phyloP scores from a whole-genome alignment of 2,888 invertebrate species.

The Apotomis capreana region DNA sequence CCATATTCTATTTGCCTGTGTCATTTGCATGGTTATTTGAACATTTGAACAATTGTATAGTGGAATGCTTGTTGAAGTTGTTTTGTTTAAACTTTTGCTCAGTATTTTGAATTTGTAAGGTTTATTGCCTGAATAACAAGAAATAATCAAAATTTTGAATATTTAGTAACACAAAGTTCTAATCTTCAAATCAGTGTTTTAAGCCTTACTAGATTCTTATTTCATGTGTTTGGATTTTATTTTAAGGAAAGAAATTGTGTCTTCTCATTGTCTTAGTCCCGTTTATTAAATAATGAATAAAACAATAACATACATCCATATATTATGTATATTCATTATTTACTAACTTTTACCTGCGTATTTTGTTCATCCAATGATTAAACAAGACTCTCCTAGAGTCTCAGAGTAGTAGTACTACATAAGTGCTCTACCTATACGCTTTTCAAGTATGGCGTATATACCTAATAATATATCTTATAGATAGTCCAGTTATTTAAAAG shows the following conservation, averaged over 20 bases:
- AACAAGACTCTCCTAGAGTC: too few species aligned
- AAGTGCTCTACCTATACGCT: too few species aligned
- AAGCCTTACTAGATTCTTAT: not conserved
- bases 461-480: too few species aligned
- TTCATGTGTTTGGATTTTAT: slow-evolving; percentile 5
- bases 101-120: not conserved
- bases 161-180: not conserved
- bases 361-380: not conserved
- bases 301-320: slow-evolving; percentile 12
- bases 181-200: not conserved
- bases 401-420: too few species aligned
- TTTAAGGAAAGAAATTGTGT: slow-evolving; percentile 18
- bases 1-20: not conserved
- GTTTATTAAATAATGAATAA: slow-evolving; percentile 24
- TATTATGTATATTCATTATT: slow-evolving; percentile 12
- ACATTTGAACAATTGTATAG: not conserved
- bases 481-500: too few species aligned
- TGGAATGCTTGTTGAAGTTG: not conserved
- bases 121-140: not conserved
- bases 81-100: not conserved
- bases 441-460: too few species aligned
- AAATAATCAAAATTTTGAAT: not conserved
- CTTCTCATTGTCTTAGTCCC: slow-evolving; percentile 6
- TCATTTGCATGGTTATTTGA: not conserved
- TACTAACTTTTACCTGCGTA: not conserved